Percentiles rank a stretch among this genome's conserved stretches.
These are phyloP conservation scores for Nylanderia fulva DNA, from an alignment of 1,140 invertebrate genomes.

Conservation along the genomic window DNA sequence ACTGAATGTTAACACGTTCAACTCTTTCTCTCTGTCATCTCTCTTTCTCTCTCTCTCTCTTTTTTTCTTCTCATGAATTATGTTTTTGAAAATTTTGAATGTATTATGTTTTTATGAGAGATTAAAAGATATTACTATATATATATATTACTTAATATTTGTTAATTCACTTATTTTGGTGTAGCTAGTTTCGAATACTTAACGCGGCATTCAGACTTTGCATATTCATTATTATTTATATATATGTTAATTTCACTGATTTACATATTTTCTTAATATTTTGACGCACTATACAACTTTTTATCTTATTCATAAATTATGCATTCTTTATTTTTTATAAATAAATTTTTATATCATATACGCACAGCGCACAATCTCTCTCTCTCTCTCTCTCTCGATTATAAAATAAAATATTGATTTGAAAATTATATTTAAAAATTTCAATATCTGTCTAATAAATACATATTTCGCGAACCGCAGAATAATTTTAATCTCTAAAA, in stretches of 20 bases:
- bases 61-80: background rate
- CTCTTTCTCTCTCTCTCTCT: constrained; percentile 22
- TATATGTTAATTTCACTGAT: background rate
- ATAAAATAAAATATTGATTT: background rate
- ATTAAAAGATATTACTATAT: background rate
- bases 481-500: background rate
- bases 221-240: background rate
- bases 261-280: constrained; percentile 15
- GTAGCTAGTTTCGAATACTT: background rate
- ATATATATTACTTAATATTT: background rate
- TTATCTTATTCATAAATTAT: background rate
- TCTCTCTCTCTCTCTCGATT: too few relatives aligned
- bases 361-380: too few relatives aligned
- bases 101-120: background rate
- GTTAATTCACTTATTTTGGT: background rate
- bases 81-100: background rate
- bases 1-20: constrained; percentile 53
- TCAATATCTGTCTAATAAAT: background rate
- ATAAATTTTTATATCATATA: background rate
- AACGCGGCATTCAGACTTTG: background rate
- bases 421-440: background rate
- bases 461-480: background rate
- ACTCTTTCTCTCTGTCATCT: constrained; percentile 22
- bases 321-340: background rate
- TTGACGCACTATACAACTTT: background rate